Conservation (phyloP, 1,140 invertebrate species). For the Goniozus legneri region DNA sequence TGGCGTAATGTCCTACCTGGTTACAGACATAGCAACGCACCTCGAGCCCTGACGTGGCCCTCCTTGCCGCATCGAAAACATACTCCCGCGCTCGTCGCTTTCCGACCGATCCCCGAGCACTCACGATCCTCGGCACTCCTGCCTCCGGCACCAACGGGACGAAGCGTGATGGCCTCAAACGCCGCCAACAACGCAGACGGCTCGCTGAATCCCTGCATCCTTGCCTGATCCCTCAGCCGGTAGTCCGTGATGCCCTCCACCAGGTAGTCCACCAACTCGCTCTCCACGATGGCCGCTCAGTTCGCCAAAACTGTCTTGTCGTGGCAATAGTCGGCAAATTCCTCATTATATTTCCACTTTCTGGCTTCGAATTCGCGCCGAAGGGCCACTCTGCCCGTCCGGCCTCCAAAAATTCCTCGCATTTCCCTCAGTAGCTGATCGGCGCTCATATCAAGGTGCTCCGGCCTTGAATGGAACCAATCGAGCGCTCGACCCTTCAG, state of each 20-base stretch:
- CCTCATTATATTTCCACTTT: constrained; percentile 8
- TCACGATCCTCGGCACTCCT: no score
- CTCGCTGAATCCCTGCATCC: constrained; percentile 5
- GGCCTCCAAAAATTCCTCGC: constrained; percentile 4
- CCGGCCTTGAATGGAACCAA: constrained; percentile 7
- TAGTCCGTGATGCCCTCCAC: constrained; percentile 10
- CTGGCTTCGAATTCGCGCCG: constrained; percentile 7
- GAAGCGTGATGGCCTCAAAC: no score
- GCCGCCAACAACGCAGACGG: background rate
- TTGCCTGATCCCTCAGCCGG: constrained; percentile 3
- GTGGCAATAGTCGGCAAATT: constrained; percentile 11
- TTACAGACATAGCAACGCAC: constrained; percentile 8
- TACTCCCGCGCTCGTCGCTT: no score
- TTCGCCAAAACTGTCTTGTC: constrained; percentile 10
- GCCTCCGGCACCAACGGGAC: no score
- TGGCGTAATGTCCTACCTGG: background rate
- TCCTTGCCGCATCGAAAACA: background rate
- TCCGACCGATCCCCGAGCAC: no score
- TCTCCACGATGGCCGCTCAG: constrained; percentile 3
- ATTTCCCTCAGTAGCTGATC: constrained; percentile 6
- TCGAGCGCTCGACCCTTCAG: constrained; percentile 3
- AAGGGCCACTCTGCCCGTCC: constrained; percentile 3
- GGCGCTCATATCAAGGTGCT: constrained; percentile 1
- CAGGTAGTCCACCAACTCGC: constrained; percentile 9
- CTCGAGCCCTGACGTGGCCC: background rate